phyloP scores from a whole-genome alignment of 2,888 invertebrate genomes.

The Eremobia ochroleuca region DNA sequence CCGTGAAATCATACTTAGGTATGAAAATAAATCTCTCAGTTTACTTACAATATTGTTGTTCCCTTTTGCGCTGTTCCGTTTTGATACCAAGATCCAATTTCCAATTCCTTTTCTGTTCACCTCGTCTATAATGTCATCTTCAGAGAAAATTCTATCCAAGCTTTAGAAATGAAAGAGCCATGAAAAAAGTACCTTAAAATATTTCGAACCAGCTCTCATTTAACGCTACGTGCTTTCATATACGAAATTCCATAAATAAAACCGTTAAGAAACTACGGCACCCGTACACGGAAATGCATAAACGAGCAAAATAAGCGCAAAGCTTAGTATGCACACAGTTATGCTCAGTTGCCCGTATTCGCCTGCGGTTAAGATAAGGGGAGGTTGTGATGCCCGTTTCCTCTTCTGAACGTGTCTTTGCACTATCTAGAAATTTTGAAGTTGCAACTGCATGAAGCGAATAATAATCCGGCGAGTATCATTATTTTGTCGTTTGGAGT shows the following conservation, averaged over 20 bases:
- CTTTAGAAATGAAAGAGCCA: background rate
- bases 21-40: background rate
- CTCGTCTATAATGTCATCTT: constrained; percentile 14
- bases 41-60: constrained; percentile 15
- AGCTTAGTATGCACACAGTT: constrained; percentile 65
- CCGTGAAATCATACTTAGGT: background rate
- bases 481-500: constrained; percentile 54
- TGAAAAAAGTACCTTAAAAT: constrained; percentile 24
- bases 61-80: background rate
- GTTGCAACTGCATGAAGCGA: constrained; percentile 55
- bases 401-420: constrained; percentile 67
- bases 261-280: constrained; percentile 62
- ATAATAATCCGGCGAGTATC: constrained; percentile 55
- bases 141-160: constrained; percentile 4
- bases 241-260: constrained; percentile 63
- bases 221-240: constrained; percentile 41
- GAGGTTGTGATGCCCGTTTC: constrained; percentile 63
- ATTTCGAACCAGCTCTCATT: constrained; percentile 30
- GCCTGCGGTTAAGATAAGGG: constrained; percentile 71
- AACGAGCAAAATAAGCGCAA: constrained; percentile 54
- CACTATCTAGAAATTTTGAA: constrained; percentile 64
- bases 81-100: constrained; percentile 26
- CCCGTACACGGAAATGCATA: constrained; percentile 63
- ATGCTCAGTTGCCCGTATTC: constrained; percentile 65
- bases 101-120: constrained; percentile 23